Base-by-base conservation (phyloP, 1,140 invertebrate genomes). In the Panagrolaimus sp. region DNA sequence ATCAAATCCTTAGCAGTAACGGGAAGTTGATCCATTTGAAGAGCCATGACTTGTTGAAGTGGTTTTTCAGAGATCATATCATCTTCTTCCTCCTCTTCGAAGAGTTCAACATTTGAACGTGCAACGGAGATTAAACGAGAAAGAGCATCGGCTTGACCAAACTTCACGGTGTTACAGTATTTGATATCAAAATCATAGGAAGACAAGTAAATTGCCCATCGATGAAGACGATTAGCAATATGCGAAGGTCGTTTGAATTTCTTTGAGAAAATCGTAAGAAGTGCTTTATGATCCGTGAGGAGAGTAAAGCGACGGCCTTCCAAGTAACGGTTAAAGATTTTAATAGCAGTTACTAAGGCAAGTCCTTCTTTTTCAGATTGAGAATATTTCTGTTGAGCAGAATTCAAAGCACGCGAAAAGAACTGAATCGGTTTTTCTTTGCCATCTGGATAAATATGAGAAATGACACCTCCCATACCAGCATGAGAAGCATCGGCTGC, bases 351-450 rank as follows among this genome's bases (percentile, higher is more conserved):
- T 6, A 86, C 12, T 10, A 70, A 62, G n/a, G 69, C 84, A 14
- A 87, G 69, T 0, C 83, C 85, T 72, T 88, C 85, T 68, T 84
- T 85, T 55, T 87, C 84, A 12, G 87, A 84, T 70, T 87, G 84
- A 1, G 79, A 71, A 69, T 87, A 87, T 44, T 84, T 81, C 17
- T 43, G 28, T 38, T 71, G 28, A 4, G 69, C 67, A 12, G 24
- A 12, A 21, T 6, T 66, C 6, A 70, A 52, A 17, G 69, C 21
- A 9, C 24, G 67, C 10, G 24, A 44, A 10, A 32, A n/a, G 17
- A 71, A 87, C 12, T 81, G 80, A 21, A 88, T 84, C 0, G 84
- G 83, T 68, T 78, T 63, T 71, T 87, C 85, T 3, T 65, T 65
- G 1, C 80, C 84, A 71, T 85, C 78, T 24, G 73, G 67, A 52